Evolutionary conservation across 2,888 invertebrate genomes (phyloP).

Genomic region (Drosophila melanosoma): DNA sequence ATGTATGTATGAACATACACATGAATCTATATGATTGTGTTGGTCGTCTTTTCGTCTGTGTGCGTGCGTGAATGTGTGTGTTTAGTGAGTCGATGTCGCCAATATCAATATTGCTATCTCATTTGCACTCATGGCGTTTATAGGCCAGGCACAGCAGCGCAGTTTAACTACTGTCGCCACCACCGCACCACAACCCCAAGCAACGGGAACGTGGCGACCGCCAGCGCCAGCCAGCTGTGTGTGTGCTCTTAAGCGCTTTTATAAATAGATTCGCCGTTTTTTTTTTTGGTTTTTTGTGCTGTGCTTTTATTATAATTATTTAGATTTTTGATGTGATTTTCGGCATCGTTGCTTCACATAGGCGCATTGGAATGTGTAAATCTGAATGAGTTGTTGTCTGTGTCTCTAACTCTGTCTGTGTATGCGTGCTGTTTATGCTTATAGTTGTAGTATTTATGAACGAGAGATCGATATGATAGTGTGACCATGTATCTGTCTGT

Average conservation of each 20-base stretch:
- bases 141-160: slow-evolving; percentile 56
- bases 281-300: slow-evolving; percentile 56
- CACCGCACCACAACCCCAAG: slow-evolving; percentile 36
- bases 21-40: slow-evolving; percentile 42
- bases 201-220: slow-evolving; percentile 59
- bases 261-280: slow-evolving; percentile 82
- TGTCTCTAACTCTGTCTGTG: not conserved
- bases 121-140: slow-evolving; percentile 52
- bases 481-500: slow-evolving; percentile 65
- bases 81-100: slow-evolving; percentile 64
- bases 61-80: slow-evolving; percentile 35
- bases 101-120: slow-evolving; percentile 69
- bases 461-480: slow-evolving; percentile 73
- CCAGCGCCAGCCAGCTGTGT: slow-evolving; percentile 54
- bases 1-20: slow-evolving; percentile 34
- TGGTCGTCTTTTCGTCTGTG: slow-evolving; percentile 48
- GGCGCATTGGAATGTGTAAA: slow-evolving; percentile 63
- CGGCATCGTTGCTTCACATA: slow-evolving; percentile 58
- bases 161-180: slow-evolving; percentile 66
- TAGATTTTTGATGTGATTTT: slow-evolving; percentile 73
- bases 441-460: slow-evolving; percentile 55
- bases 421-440: slow-evolving; percentile 21
- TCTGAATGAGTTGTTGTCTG: slow-evolving; percentile 45
- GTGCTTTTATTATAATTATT: slow-evolving; percentile 76
- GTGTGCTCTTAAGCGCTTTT: slow-evolving; percentile 76